A percentile compares a stretch with the other conserved stretches of the same genome.
Conservation (phyloP, 1,140 invertebrate species). For the Drosophila miranda region DNA sequence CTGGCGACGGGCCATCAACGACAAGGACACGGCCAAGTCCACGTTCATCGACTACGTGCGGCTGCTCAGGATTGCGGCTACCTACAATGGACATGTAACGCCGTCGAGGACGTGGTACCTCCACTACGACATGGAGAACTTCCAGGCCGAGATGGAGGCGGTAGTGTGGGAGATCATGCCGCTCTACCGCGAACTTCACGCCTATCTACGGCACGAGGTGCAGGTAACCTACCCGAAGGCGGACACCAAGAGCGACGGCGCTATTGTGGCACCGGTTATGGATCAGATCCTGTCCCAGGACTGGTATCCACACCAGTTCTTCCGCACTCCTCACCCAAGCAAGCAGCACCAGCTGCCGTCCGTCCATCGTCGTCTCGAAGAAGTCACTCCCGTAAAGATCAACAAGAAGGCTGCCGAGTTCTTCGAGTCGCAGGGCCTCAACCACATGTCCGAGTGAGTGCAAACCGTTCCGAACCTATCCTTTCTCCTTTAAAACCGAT, state of each 20-base stretch:
- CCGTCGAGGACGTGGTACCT: conserved; percentile 83
- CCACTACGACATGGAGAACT: conserved; percentile 85
- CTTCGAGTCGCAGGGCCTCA: conserved; percentile 83
- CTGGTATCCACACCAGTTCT: conserved; percentile 88
- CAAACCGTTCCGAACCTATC: neutral
- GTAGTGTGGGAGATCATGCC: conserved; percentile 84
- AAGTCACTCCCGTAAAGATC: conserved; percentile 82
- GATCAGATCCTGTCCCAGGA: conserved; percentile 89
- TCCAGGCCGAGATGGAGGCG: conserved; percentile 82
- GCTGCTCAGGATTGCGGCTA: conserved; percentile 91
- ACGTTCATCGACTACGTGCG: conserved; percentile 89
- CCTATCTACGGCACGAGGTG: conserved; percentile 85
- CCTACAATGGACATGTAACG: conserved; percentile 87
- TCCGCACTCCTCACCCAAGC: conserved; percentile 86
- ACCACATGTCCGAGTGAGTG: conserved; percentile 67
- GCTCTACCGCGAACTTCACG: conserved; percentile 86
- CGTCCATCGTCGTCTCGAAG: conserved; percentile 84
- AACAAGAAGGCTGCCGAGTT: conserved; percentile 83
- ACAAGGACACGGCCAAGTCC: conserved; percentile 87
- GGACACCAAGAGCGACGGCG: conserved; percentile 61
- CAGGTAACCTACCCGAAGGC: conserved; percentile 74
- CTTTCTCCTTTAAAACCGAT: too few relatives aligned
- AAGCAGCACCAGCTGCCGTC: conserved; percentile 84
- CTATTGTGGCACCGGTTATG: conserved; percentile 79
- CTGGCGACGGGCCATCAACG: conserved; percentile 89